These are phyloP conservation scores for Augochlorella aurata DNA, from an alignment of 2,888 invertebrate species.

Conservation along the genomic window DNA sequence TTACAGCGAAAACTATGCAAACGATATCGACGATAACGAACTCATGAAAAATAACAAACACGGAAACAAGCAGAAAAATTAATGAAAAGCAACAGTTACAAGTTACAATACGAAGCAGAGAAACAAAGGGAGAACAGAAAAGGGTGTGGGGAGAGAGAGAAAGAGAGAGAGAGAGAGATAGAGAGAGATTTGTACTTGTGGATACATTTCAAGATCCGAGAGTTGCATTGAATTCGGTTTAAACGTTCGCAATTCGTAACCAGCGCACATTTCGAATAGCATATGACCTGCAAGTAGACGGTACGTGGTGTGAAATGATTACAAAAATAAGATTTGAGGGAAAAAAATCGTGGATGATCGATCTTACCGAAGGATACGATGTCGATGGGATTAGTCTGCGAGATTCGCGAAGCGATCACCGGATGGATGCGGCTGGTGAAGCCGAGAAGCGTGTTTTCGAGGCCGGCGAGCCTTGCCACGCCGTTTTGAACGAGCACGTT, in stretches of 20 bases:
- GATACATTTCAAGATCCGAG: slow-evolving; percentile 87
- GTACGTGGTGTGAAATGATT: slow-evolving; percentile 7
- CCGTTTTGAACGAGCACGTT: slow-evolving; percentile 96
- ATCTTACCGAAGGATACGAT: slow-evolving; percentile 87
- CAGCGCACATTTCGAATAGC: slow-evolving; percentile 95
- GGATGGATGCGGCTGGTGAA: slow-evolving; percentile 86
- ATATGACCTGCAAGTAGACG: slow-evolving; percentile 85
- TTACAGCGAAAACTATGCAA: not conserved
- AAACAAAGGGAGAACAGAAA: not conserved
- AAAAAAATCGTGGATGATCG: not conserved
- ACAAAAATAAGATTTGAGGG: not conserved
- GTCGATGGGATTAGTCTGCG: slow-evolving; percentile 84
- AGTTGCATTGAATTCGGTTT: slow-evolving; percentile 89
- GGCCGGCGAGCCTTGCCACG: slow-evolving; percentile 92
- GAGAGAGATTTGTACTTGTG: slow-evolving; percentile 84
- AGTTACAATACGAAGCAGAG: not conserved
- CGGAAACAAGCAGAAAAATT: not conserved
- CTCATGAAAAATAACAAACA: slow-evolving; percentile 7
- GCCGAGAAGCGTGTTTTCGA: slow-evolving; percentile 93
- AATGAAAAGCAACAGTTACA: not conserved
- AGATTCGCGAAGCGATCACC: slow-evolving; percentile 83
- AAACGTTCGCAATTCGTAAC: slow-evolving; percentile 89
- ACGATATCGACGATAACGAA: not conserved
- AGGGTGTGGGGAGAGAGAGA: not conserved
- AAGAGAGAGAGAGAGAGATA: slow-evolving; percentile 6